phyloP scores from a whole-genome alignment of 2,113 vertebrate species.

The Australoheros scitulus region DNA sequence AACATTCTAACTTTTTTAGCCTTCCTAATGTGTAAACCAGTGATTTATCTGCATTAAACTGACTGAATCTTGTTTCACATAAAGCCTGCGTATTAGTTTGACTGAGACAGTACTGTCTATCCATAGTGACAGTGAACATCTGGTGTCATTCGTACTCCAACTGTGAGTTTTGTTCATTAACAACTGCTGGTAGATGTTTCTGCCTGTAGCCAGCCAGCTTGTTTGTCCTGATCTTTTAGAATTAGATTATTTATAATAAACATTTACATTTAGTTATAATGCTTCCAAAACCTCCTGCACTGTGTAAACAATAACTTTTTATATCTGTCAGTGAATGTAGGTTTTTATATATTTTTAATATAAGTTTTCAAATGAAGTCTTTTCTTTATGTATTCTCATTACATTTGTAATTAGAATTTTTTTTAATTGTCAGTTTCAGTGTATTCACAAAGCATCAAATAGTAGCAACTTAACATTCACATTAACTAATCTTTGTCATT shows the following conservation, averaged over 20 bases:
- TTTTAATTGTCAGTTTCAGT: neutral
- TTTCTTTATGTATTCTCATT: neutral
- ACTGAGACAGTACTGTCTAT: conserved; percentile 7
- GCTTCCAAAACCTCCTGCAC: neutral
- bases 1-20: neutral
- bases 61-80: neutral
- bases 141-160: conserved; percentile 33
- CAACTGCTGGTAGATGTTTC: neutral
- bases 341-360: neutral
- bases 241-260: neutral
- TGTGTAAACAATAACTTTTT: neutral
- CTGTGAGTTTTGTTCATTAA: conserved; percentile 30
- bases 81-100: neutral
- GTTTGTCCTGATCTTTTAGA: neutral
- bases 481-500: neutral
- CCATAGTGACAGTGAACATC: conserved; percentile 27
- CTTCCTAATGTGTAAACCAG: neutral
- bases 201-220: neutral
- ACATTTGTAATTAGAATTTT: neutral
- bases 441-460: neutral
- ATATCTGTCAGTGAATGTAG: neutral
- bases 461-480: neutral
- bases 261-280: neutral
- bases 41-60: neutral
- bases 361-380: neutral